Conservation (phyloP, 2,113 vertebrate genomes). For the Eleginops maclovinus region DNA sequence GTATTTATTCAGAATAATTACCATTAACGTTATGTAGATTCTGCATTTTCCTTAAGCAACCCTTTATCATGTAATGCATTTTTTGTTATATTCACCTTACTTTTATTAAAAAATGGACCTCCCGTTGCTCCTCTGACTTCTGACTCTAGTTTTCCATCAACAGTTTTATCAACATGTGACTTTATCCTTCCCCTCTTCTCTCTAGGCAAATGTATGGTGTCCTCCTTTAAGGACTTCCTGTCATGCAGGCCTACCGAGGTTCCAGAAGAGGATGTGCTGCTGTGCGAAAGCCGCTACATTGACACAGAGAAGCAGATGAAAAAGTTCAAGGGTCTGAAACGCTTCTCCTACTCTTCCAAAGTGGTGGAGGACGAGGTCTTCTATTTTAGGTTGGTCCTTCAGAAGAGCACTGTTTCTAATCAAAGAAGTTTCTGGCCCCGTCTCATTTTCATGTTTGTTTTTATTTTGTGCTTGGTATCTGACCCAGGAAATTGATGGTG, state of each 20-base stretch:
- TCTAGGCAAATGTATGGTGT: slow-evolving; percentile 95
- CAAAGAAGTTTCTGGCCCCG: background rate
- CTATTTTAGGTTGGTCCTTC: slow-evolving; percentile 92
- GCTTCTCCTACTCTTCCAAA: slow-evolving; percentile 97
- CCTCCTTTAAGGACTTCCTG: slow-evolving; percentile 97
- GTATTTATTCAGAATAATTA: too few relatives aligned
- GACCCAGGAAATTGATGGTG: slow-evolving; percentile 91
- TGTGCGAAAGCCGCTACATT: slow-evolving; percentile 98
- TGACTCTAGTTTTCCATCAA: background rate
- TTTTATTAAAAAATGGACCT: background rate
- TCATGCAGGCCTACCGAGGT: slow-evolving; percentile 97
- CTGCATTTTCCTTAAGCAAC: too few relatives aligned
- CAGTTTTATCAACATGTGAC: background rate
- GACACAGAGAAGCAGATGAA: slow-evolving; percentile 97
- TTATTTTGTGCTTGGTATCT: background rate
- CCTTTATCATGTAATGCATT: background rate
- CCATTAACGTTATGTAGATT: too few relatives aligned
- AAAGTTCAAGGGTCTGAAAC: slow-evolving; percentile 97
- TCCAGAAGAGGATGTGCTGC: slow-evolving; percentile 91
- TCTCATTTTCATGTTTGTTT: background rate
- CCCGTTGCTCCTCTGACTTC: background rate
- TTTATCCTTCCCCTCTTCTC: slow-evolving; percentile 23
- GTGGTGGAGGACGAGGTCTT: slow-evolving; percentile 97
- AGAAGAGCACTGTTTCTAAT: background rate
- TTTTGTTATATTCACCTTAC: background rate